These are phyloP conservation scores for Petrocephalus sullivani DNA, from an alignment of 2,797 vertebrate genomes.

Conservation along the genomic window DNA sequence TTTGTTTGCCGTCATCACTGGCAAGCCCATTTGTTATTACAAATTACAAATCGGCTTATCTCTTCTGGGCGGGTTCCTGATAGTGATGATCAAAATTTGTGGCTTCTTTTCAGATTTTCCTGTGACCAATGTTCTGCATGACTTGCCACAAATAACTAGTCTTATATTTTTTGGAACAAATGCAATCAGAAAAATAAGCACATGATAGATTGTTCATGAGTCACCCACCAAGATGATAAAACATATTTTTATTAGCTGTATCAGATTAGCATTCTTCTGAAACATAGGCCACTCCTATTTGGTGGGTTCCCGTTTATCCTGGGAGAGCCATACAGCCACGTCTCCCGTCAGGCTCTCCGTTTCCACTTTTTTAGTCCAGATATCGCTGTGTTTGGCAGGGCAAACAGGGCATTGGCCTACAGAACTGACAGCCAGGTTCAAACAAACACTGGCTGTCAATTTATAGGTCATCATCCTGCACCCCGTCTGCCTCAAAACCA, in stretches of 20 bases:
- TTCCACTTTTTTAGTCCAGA: background rate
- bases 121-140: background rate
- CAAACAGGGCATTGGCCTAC: slow-evolving; percentile 79
- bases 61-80: background rate
- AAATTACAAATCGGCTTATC: background rate
- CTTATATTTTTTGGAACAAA: background rate
- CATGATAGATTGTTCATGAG: background rate
- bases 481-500: slow-evolving; percentile 41
- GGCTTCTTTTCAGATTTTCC: background rate
- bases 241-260: background rate
- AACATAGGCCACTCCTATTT: background rate
- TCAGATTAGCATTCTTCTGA: background rate
- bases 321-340: background rate
- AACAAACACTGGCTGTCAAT: slow-evolving; percentile 78
- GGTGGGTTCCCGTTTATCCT: background rate
- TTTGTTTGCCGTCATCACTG: background rate
- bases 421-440: slow-evolving; percentile 81
- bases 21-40: background rate
- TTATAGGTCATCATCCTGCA: slow-evolving; percentile 85
- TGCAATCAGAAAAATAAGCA: background rate
- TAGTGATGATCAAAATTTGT: background rate
- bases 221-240: background rate
- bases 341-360: background rate
- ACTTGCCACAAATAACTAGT: background rate
- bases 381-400: slow-evolving; percentile 41